These are phyloP conservation scores for Pheosia tremula DNA, from an alignment of 2,888 invertebrate genomes.

Conservation along the genomic window DNA sequence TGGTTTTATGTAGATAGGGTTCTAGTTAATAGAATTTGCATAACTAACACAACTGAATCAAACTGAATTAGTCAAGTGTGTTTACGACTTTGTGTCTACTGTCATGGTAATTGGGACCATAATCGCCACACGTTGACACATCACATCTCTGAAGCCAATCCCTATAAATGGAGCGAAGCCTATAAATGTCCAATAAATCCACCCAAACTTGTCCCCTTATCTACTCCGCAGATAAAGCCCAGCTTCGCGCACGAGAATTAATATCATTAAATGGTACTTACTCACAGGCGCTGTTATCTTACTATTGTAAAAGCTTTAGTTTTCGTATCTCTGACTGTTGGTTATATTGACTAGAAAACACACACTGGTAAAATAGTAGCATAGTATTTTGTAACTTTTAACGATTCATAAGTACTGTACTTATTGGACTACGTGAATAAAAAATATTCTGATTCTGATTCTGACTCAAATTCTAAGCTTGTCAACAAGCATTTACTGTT, in stretches of 20 bases:
- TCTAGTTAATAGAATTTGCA: no score
- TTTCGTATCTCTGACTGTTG: background rate
- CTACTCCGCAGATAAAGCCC: conserved; percentile 3
- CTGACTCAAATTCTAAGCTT: no score
- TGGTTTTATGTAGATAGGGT: no score
- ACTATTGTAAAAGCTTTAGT: background rate
- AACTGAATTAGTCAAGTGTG: background rate
- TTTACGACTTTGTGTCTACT: background rate
- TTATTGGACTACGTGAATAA: no score
- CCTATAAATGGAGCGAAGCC: background rate
- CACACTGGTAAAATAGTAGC: no score
- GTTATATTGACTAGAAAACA: background rate
- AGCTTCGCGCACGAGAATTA: background rate
- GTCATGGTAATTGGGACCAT: background rate
- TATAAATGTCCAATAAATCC: conserved; percentile 18
- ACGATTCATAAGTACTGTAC: no score
- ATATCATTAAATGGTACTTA: background rate
- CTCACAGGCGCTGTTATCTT: background rate
- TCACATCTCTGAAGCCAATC: conserved; percentile 1
- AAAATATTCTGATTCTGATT: no score
- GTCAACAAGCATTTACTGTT: no score
- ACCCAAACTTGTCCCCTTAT: conserved; percentile 9
- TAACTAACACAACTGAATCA: no score
- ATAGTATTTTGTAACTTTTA: no score
- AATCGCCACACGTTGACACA: conserved; percentile 7